Evolutionary conservation across 2,888 invertebrate genomes (phyloP), one percentile per base, ranked within the genome.

Genomic region (Polydrusus pterygomalis): DNA sequence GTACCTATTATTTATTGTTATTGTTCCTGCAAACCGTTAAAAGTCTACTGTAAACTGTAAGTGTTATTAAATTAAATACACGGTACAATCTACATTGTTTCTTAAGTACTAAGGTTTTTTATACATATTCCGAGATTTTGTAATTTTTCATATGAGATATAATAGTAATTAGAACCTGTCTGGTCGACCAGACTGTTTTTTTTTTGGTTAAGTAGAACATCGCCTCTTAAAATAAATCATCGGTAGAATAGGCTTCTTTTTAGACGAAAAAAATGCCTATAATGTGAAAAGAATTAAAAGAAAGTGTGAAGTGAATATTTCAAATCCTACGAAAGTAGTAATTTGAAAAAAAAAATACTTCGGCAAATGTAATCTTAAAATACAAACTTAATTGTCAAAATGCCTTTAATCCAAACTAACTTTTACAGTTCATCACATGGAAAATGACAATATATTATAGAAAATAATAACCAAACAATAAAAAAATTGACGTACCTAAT

Each of bases 21-120:
- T 74, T 74, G 71, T 72, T 72, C 71, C 58, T 25, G 63, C 38
- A 18, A 38, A 34, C 70, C 51, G 70, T 70, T 70, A 70, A 70
- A 51, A 60, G 60, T 70, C 49, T 70, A 70, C 63, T 70, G 70
- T 70, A 51, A 51, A 70, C 63, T 70, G 70, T 70, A 51, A 51
- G 63, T 63, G 70, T 40, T 70, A 70, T 70, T 70, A 70, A 62
- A 63, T 64, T 64, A 64, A 47, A 20, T 70, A 70, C 25, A 25
- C 2, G 5, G 25, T 25, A 25, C 54, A 43, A 15, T 51, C 63
- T 40, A 40, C 70, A 70, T 70, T 70, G 70, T 70, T 63, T 63
- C 20, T 45, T 54, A 64, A 51, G 70, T 60, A 63, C 68, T n/a
- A 25, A 25, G 43, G 38, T 38, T 60, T 38, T 60, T 60, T n/a